Evolutionary conservation across 2,888 invertebrate genomes (phyloP).

Genomic region (Lucinisca nassula): DNA sequence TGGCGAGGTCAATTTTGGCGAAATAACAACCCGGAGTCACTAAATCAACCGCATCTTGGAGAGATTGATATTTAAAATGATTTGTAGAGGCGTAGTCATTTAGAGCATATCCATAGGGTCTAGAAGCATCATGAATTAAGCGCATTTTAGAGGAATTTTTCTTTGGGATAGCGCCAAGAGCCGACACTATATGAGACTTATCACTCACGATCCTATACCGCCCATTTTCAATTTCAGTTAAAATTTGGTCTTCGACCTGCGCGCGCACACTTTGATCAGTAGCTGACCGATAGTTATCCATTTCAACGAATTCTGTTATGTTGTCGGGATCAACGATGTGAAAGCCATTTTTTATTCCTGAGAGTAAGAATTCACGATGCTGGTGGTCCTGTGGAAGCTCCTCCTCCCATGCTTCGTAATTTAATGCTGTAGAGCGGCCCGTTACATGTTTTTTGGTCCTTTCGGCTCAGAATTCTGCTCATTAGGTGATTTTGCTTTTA

Average conservation of each 20-base stretch:
- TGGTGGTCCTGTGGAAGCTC: slow-evolving; percentile 17
- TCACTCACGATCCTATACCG: slow-evolving; percentile 35
- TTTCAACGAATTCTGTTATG: background rate
- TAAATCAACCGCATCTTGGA: slow-evolving; percentile 26
- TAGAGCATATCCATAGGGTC: slow-evolving; percentile 22
- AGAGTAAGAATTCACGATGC: slow-evolving; percentile 36
- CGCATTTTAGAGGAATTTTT: slow-evolving; percentile 17
- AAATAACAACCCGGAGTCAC: slow-evolving; percentile 29
- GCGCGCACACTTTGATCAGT: slow-evolving; percentile 28
- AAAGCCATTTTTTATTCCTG: slow-evolving; percentile 33
- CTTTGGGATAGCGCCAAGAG: no score
- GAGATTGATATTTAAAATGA: slow-evolving; percentile 16
- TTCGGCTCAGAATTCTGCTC: background rate
- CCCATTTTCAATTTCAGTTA: slow-evolving; percentile 36
- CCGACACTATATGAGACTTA: no score
- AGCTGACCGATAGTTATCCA: slow-evolving; percentile 43
- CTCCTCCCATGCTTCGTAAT: slow-evolving; percentile 29
- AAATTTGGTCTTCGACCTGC: slow-evolving; percentile 29
- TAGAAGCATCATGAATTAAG: no score
- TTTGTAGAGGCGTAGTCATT: slow-evolving; percentile 31
- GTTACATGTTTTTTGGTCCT: slow-evolving; percentile 2
- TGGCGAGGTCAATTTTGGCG: slow-evolving; percentile 27
- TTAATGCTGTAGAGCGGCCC: slow-evolving; percentile 9
- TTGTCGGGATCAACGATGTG: slow-evolving; percentile 30
- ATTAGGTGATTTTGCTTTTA: background rate